These are phyloP conservation scores for Drosophila crucigera DNA, from an alignment of 2,888 invertebrate species.

Conservation along the genomic window DNA sequence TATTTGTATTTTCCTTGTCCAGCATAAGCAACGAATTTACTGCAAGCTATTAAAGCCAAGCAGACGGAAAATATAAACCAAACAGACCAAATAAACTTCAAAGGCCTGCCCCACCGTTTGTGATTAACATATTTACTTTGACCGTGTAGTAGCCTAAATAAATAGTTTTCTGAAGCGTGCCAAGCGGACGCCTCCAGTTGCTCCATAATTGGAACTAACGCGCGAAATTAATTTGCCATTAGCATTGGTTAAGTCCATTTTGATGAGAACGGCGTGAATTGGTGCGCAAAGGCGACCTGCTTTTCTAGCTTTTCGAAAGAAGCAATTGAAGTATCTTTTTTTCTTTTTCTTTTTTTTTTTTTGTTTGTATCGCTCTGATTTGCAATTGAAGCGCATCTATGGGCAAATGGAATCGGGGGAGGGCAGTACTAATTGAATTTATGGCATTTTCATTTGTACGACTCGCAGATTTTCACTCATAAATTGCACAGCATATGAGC, in stretches of 20 bases:
- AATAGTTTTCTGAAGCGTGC: slow-evolving; percentile 57
- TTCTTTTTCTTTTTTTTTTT: slow-evolving; percentile 2
- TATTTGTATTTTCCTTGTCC: slow-evolving; percentile 7
- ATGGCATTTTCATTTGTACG: slow-evolving; percentile 73
- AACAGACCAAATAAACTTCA: slow-evolving; percentile 56
- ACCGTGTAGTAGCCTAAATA: slow-evolving; percentile 46
- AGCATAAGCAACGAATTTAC: slow-evolving; percentile 27
- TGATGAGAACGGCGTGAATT: slow-evolving; percentile 42
- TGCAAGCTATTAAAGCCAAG: slow-evolving; percentile 56
- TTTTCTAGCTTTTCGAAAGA: slow-evolving; percentile 24
- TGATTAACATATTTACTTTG: slow-evolving; percentile 48
- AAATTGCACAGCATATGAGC: slow-evolving; percentile 67
- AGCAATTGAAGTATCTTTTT: slow-evolving; percentile 16
- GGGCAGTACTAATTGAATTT: slow-evolving; percentile 72
- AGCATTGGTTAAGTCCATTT: slow-evolving; percentile 32
- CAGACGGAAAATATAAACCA: slow-evolving; percentile 18
- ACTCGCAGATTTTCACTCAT: slow-evolving; percentile 75
- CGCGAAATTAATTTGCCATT: slow-evolving; percentile 73
- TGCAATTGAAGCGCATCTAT: slow-evolving; percentile 56
- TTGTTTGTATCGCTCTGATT: slow-evolving; percentile 68
- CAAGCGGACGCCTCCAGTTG: slow-evolving; percentile 39
- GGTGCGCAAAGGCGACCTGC: slow-evolving; percentile 69
- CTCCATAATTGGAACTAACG: slow-evolving; percentile 71
- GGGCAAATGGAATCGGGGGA: slow-evolving; percentile 9
- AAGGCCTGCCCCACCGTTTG: slow-evolving; percentile 17